Percentiles rank a stretch among this genome's conserved stretches.
Evolutionary conservation across 2,888 invertebrate genomes (phyloP).

Genomic region (Latheticus oryzae): DNA sequence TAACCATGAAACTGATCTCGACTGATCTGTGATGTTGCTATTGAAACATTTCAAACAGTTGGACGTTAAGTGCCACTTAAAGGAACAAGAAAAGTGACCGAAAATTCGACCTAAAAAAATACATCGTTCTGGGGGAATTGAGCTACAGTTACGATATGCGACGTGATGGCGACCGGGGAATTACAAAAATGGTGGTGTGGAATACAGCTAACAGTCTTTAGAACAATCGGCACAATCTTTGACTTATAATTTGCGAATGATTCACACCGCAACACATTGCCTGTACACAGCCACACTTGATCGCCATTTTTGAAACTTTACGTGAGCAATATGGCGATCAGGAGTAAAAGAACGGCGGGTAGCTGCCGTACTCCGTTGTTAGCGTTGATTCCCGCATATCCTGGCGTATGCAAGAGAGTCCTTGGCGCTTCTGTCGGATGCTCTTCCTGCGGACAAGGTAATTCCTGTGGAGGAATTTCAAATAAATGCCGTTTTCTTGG

Average conservation of each 20-base stretch:
- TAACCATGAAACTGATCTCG: slow-evolving; percentile 23
- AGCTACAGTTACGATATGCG: slow-evolving; percentile 42
- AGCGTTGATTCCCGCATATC: slow-evolving; percentile 52
- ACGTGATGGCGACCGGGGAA: slow-evolving; percentile 36
- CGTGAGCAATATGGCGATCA: too few species aligned
- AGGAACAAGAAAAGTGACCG: slow-evolving; percentile 14
- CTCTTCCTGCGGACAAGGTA: slow-evolving; percentile 64
- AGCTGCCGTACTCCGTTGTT: slow-evolving; percentile 36
- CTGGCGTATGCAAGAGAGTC: slow-evolving; percentile 55
- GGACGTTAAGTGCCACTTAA: slow-evolving; percentile 11
- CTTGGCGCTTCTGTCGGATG: slow-evolving; percentile 57
- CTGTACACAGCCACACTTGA: slow-evolving; percentile 42
- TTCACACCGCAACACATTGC: slow-evolving; percentile 21
- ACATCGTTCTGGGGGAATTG: slow-evolving; percentile 30
- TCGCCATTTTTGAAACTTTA: slow-evolving; percentile 17
- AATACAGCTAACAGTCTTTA: slow-evolving; percentile 38
- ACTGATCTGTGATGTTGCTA: too few species aligned
- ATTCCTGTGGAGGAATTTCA: slow-evolving; percentile 55
- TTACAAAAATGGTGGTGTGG: slow-evolving; percentile 34
- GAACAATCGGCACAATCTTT: slow-evolving; percentile 30
- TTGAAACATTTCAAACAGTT: slow-evolving; percentile 8
- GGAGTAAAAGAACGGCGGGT: slow-evolving; percentile 23
- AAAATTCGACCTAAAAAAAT: slow-evolving; percentile 11
- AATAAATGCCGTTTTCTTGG: slow-evolving; percentile 54
- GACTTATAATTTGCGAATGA: slow-evolving; percentile 11